Evolutionary conservation across 2,113 vertebrate genomes (phyloP), one percentile per base, ranked within the genome.

Genomic region (Rallus limicola): DNA sequence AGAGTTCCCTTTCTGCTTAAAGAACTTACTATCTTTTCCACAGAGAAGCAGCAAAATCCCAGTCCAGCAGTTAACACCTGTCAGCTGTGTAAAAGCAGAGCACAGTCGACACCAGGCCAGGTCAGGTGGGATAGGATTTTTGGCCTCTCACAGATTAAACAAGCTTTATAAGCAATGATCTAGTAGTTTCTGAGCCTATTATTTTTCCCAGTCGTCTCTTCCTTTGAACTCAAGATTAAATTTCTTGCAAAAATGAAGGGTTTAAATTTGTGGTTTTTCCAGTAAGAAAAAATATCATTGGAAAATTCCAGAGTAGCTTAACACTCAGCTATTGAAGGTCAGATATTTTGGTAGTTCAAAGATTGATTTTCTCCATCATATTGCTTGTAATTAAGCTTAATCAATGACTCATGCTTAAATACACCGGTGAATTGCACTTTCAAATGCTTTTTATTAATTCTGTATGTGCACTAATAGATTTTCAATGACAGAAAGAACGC

Each of bases 331-430:
- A 75, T 5, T 84, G 83, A 88, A 92, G 88, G 92, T 86, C 86
- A 95, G 65, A 29, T 91, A 92, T 94, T 95, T 79, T 75, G 29
- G 72, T 92, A 60, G 33, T 34, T 91, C 69, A 91, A 17, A 88
- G 77, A 96, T 71, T 89, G 91, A 95, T 91, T 91, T 95, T 86
- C 52, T 52, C 81, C 69, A 75, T 87, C 77, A 71, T 84, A 89
- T 91, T 82, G n/a, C 38, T 86, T 91, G 53, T 91, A 96, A 95
- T 95, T 91, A 95, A 86, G 74, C 69, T 75, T 95, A 95, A 95
- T 93, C 94, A 96, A 95, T 95, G 83, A 96, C 80, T 96, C 91
- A 94, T 52, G 53, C 59, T 89, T 83, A 93, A 93, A 96, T 85
- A 72, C 63, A 80, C 48, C 53, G 68, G 80, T 62, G 69, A 92